Evolutionary conservation across 2,888 invertebrate species (phyloP).

Genomic region (Drosophila birchii): DNA sequence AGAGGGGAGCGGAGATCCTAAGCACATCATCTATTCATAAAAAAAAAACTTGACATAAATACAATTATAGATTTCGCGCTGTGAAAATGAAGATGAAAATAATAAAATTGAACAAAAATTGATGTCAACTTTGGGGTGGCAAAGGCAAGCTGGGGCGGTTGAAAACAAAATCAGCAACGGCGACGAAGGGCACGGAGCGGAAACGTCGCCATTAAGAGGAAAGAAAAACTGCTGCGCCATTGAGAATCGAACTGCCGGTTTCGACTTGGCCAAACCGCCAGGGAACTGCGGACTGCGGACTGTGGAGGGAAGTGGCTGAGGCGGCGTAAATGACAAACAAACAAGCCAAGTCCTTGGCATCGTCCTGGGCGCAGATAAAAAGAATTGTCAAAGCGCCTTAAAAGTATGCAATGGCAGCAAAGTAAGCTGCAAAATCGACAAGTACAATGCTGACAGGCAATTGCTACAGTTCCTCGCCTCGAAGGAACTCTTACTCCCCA

Average conservation of each 20-base stretch:
- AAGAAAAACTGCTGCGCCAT: conserved; percentile 80
- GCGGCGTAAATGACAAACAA: conserved; percentile 78
- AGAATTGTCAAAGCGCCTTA: conserved; percentile 81
- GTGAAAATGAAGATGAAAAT: conserved; percentile 80
- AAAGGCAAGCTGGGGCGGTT: conserved; percentile 3
- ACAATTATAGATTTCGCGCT: conserved; percentile 81
- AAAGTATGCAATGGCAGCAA: conserved; percentile 81
- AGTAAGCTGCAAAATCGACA: conserved; percentile 82
- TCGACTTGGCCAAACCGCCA: conserved; percentile 56
- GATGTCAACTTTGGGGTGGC: conserved; percentile 74
- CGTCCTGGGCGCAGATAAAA: conserved; percentile 74
- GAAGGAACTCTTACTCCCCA: not conserved
- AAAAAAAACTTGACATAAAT: conserved; percentile 77
- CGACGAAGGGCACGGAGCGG: conserved; percentile 66
- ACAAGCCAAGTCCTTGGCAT: conserved; percentile 72
- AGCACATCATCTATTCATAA: conserved; percentile 77
- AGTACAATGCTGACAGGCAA: conserved; percentile 81
- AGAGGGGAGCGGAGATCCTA: conserved; percentile 44
- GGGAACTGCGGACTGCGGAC: conserved; percentile 12
- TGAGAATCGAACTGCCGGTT: conserved; percentile 81
- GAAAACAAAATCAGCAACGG: conserved; percentile 52
- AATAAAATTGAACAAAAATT: conserved; percentile 81
- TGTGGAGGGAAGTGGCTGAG: conserved; percentile 6
- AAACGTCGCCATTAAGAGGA: conserved; percentile 78
- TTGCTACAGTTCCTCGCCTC: conserved; percentile 64